Conservation (phyloP, 2,113 vertebrate genomes). For the Pavo muticus region DNA sequence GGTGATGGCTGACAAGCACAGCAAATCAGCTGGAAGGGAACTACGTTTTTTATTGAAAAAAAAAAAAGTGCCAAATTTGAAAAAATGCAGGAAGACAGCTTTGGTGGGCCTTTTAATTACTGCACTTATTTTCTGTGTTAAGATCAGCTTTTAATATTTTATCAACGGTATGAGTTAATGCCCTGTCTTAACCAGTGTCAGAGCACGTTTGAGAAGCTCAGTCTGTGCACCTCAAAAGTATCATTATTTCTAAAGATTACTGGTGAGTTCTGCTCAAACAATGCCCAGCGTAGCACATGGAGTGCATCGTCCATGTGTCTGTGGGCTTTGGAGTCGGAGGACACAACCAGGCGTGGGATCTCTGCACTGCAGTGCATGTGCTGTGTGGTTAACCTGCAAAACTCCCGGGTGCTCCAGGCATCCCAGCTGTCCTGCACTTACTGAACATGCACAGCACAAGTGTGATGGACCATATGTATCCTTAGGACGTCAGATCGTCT, state of each 20-base stretch:
- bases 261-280: background rate
- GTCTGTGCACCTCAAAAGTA: background rate
- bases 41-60: background rate
- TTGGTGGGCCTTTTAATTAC: background rate
- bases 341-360: background rate
- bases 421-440: background rate
- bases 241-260: background rate
- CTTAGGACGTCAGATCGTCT: background rate
- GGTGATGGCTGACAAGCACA: constrained; percentile 51
- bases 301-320: too few species aligned
- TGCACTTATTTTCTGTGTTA: background rate
- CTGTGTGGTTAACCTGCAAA: background rate
- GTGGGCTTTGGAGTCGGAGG: background rate
- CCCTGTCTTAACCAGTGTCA: background rate
- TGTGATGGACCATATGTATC: background rate
- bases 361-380: background rate
- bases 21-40: constrained; percentile 6
- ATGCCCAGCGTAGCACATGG: background rate
- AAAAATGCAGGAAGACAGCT: background rate
- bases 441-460: background rate
- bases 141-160: background rate
- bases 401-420: background rate
- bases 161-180: background rate
- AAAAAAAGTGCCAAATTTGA: background rate
- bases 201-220: background rate